Base-by-base conservation (phyloP, 2,888 invertebrate species). In the Aplocera efformata region DNA sequence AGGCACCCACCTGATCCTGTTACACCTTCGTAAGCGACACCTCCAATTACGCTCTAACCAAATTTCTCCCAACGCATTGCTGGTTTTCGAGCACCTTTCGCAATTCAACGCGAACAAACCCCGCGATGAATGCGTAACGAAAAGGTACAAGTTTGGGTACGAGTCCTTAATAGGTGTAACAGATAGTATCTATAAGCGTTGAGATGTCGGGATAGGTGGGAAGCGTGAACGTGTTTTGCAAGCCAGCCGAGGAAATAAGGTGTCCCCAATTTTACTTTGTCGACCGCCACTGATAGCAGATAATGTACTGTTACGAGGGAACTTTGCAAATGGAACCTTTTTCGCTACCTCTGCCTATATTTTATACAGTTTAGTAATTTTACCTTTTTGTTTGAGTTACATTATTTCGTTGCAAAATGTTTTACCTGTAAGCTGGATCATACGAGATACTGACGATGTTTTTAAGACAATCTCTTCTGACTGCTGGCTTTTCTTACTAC, bases 171-270 rank as follows among this genome's bases (percentile, higher is more conserved):
- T 79, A 79, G 72, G 74, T 74, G 79, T 83, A 80, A 78, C 80
- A 80, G 84, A 85, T 82, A 82, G 68, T 84, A 85, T 82, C 83
- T 84, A 80, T 81, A 84, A 81, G 84, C 84, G 83, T 83, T 86
- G 85, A 84, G 82, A 85, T 85, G 84, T 82, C 80, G 79, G 79
- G 83, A 84, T 83, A 82, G 83, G 83, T 85, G 81, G 82, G 77
- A 85, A 83, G 77, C 84, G 82, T 71, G 82, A 84, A 85, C 85
- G 84, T 86, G 85, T 86, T 84, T 85, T 84, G 85, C 83, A 83
- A 84, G 79, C 83, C 81, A 77, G 78, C 79, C 75, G 74, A 74
- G 81, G 78, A 79, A 84, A 83, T 83, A 85, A 82, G 82, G 79
- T 82, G 79, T 80, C 79, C 82, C 79, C 76, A 83, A 85, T 83